Conservation (phyloP, 2,888 invertebrate species). For the Lepidocyrtinus sp. region DNA sequence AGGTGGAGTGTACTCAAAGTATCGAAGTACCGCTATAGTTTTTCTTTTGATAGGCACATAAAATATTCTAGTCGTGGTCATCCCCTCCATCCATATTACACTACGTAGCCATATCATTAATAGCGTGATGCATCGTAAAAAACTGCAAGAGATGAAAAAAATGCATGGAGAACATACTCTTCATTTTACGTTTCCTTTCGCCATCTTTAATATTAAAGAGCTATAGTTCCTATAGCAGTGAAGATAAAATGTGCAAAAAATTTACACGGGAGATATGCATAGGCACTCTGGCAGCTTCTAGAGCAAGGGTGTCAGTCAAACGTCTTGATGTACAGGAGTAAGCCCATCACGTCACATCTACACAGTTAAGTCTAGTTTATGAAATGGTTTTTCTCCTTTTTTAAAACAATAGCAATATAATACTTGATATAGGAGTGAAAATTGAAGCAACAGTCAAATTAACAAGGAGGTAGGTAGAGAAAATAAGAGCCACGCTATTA, state of each 20-base stretch:
- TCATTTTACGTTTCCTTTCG: slow-evolving; percentile 35
- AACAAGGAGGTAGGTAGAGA: slow-evolving; percentile 16
- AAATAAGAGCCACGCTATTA: slow-evolving; percentile 19
- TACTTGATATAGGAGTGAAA: not conserved
- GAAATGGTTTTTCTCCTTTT: slow-evolving; percentile 17
- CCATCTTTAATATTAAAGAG: slow-evolving; percentile 34
- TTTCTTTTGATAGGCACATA: not conserved
- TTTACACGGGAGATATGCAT: not conserved
- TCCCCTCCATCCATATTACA: not conserved
- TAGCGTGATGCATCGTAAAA: not conserved
- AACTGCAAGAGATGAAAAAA: slow-evolving; percentile 17
- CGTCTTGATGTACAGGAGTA: slow-evolving; percentile 25
- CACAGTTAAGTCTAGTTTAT: slow-evolving; percentile 28
- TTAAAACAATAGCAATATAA: not conserved
- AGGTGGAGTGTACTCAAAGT: slow-evolving; percentile 5
- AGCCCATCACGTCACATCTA: slow-evolving; percentile 15
- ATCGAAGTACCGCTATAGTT: slow-evolving; percentile 18
- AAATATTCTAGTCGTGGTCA: slow-evolving; percentile 15
- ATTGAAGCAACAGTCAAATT: slow-evolving; percentile 26
- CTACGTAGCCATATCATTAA: not conserved
- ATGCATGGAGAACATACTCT: slow-evolving; percentile 16
- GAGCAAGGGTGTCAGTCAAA: slow-evolving; percentile 37
- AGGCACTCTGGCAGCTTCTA: not conserved
- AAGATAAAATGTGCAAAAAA: slow-evolving; percentile 29
- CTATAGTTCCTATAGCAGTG: no score